phyloP scores from a whole-genome alignment of 2,113 vertebrate genomes.

The Erythrocebus patas region DNA sequence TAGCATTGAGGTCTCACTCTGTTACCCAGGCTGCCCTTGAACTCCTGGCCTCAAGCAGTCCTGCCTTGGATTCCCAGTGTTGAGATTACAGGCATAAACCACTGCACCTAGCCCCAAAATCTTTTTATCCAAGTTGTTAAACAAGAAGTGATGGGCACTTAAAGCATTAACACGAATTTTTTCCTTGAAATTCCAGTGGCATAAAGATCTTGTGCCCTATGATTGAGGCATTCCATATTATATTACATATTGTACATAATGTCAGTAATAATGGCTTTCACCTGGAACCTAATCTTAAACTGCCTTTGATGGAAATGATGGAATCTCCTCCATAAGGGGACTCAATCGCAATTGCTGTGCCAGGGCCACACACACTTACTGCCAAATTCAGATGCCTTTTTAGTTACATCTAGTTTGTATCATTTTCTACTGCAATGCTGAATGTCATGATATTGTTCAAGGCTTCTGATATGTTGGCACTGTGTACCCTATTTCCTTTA shows the following conservation, averaged over 20 bases:
- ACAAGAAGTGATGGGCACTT: background rate
- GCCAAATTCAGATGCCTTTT: background rate
- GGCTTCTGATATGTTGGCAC: background rate
- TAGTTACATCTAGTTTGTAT: background rate
- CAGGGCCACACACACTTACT: background rate
- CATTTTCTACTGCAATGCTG: background rate
- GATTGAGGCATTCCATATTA: background rate
- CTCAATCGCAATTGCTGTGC: background rate
- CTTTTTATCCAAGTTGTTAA: background rate
- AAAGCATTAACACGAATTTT: background rate
- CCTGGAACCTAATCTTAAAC: background rate
- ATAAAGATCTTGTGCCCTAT: background rate
- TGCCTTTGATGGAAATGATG: background rate
- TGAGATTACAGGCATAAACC: too few relatives aligned
- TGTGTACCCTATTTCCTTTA: background rate
- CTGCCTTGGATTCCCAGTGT: too few relatives aligned
- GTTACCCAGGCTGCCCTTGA: too few relatives aligned
- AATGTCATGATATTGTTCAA: background rate
- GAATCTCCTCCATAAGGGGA: background rate
- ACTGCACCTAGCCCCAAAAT: background rate
- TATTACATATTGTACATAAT: background rate
- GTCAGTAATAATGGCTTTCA: background rate
- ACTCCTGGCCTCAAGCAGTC: too few relatives aligned
- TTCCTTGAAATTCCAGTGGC: constrained; percentile 29
- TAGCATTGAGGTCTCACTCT: too few relatives aligned